Evolutionary conservation across 2,888 invertebrate species (phyloP).

Genomic region (Cryptus viduatorius): DNA sequence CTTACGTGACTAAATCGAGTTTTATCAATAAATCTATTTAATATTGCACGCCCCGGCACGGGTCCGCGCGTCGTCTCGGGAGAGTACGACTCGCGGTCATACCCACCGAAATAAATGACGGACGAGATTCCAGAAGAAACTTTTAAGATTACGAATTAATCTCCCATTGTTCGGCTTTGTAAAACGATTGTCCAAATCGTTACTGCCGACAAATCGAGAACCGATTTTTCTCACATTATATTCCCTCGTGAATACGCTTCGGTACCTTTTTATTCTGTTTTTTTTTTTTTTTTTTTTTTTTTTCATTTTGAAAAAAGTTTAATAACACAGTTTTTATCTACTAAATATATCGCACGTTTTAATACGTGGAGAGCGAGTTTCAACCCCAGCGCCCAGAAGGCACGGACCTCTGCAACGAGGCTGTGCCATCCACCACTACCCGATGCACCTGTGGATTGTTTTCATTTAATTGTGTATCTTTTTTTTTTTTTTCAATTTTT

Average conservation of each 20-base stretch:
- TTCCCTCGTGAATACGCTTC: constrained; percentile 55
- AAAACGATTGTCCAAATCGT: constrained; percentile 26
- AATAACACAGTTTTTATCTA: constrained; percentile 65
- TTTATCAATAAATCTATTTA: constrained; percentile 77
- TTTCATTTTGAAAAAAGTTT: constrained; percentile 56
- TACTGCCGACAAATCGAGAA: constrained; percentile 19
- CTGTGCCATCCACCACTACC: constrained; percentile 52
- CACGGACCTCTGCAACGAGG: constrained; percentile 63
- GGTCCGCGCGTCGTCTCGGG: constrained; percentile 59
- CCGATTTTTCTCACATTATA: constrained; percentile 28
- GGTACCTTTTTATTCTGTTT: constrained; percentile 11
- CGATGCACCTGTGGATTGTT: constrained; percentile 51
- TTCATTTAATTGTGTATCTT: constrained; percentile 42
- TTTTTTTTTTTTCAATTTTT: constrained; percentile 21
- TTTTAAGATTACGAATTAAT: constrained; percentile 36
- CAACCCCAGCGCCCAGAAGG: constrained; percentile 64
- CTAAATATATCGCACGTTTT: constrained; percentile 54
- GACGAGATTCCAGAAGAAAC: constrained; percentile 64
- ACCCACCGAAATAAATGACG: constrained; percentile 68
- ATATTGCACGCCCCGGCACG: constrained; percentile 85
- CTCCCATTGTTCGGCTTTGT: not conserved
- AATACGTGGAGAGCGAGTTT: constrained; percentile 59
- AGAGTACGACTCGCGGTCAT: constrained; percentile 44
- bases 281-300: constrained; percentile 39
- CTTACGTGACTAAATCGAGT: constrained; percentile 68